A percentile compares a stretch with the other conserved stretches of the same genome.
Conservation (phyloP, 2,797 vertebrate genomes). For the Microctenopoma steveboyesi region DNA sequence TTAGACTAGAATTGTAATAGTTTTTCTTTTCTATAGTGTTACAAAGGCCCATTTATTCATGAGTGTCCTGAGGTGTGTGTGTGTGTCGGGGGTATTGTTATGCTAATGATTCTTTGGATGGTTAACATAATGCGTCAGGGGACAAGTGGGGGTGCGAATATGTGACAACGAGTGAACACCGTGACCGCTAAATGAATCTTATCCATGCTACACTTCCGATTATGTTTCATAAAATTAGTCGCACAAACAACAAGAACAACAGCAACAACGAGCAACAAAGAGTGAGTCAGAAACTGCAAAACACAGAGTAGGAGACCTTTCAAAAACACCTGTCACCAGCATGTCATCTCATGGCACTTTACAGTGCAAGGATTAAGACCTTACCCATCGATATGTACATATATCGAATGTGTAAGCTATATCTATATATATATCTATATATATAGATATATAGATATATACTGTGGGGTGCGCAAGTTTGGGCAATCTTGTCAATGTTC, state of each 20-base stretch:
- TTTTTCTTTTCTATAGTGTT: constrained; percentile 22
- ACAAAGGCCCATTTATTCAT: constrained; percentile 37
- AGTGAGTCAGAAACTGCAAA: not conserved
- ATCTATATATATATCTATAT: too few species aligned
- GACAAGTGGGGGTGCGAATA: constrained; percentile 6
- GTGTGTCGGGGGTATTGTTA: constrained; percentile 24
- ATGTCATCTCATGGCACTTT: not conserved
- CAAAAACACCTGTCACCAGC: constrained; percentile 34
- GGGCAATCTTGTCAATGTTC: too few species aligned
- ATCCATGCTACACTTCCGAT: not conserved
- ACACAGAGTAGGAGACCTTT: constrained; percentile 8
- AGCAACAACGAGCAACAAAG: not conserved
- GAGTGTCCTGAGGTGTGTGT: constrained; percentile 35
- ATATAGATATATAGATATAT: too few species aligned
- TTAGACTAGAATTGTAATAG: constrained; percentile 9
- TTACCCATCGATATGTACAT: too few species aligned
- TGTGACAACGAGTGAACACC: constrained; percentile 30
- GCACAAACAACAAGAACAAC: not conserved
- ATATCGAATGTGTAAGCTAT: too few species aligned
- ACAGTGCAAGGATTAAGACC: too few species aligned
- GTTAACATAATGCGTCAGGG: constrained; percentile 44
- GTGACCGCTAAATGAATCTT: constrained; percentile 36
- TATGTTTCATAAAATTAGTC: constrained; percentile 15
- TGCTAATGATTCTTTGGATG: constrained; percentile 50
- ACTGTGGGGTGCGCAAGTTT: too few species aligned